Conservation (phyloP, 2,113 vertebrate genomes). For the Albula glossodonta region DNA sequence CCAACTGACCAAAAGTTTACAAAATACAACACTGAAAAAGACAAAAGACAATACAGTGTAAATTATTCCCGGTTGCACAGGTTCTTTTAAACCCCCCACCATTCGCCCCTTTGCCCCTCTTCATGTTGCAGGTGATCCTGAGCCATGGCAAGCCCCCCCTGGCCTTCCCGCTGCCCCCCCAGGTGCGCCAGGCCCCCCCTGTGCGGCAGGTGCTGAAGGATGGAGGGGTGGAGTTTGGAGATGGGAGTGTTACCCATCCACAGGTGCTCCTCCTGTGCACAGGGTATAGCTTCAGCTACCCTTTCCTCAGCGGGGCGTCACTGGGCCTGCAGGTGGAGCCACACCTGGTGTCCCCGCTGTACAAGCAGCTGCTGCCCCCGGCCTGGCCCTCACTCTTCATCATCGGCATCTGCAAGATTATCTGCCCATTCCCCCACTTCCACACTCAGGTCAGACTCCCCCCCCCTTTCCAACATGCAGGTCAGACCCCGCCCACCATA, state of each 20-base stretch:
- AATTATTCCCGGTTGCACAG: too few relatives aligned
- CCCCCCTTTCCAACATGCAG: too few relatives aligned
- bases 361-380: slow-evolving; percentile 66
- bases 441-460: slow-evolving; percentile 65
- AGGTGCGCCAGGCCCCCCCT: slow-evolving; percentile 51
- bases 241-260: slow-evolving; percentile 47
- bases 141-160: slow-evolving; percentile 59
- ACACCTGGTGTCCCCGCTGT: slow-evolving; percentile 64
- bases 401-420: slow-evolving; percentile 69
- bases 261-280: slow-evolving; percentile 75
- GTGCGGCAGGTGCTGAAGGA: slow-evolving; percentile 52
- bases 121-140: slow-evolving; percentile 61
- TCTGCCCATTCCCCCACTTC: slow-evolving; percentile 76
- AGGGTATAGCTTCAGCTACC: slow-evolving; percentile 73
- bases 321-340: slow-evolving; percentile 61
- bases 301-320: slow-evolving; percentile 55
- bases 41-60: too few relatives aligned
- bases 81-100: background rate
- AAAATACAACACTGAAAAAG: too few relatives aligned
- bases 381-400: slow-evolving; percentile 71
- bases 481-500: too few relatives aligned
- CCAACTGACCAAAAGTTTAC: too few relatives aligned
- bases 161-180: slow-evolving; percentile 50
- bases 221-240: slow-evolving; percentile 58
- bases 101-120: background rate